These are phyloP conservation scores for Hyalella azteca DNA, from an alignment of 2,888 invertebrate species.

Conservation along the genomic window DNA sequence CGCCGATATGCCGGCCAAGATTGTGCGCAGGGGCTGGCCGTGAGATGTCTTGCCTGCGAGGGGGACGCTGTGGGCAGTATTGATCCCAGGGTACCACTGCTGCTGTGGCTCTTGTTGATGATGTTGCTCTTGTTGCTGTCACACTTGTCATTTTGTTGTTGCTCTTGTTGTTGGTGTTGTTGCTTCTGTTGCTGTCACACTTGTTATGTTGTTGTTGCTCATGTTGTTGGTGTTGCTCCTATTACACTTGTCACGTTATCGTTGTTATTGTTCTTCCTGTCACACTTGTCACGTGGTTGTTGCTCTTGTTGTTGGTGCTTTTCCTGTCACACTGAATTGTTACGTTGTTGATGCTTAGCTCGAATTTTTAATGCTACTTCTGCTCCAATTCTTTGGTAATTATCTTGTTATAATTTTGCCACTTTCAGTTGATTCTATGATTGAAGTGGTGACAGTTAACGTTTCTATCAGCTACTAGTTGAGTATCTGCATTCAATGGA, in stretches of 20 bases:
- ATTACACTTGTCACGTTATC: too few relatives aligned
- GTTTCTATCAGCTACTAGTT: too few relatives aligned
- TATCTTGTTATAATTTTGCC: too few relatives aligned
- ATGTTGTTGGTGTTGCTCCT: neutral
- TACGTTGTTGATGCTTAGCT: neutral
- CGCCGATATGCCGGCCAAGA: too few relatives aligned
- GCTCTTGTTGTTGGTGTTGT: neutral
- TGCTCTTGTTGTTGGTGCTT: neutral
- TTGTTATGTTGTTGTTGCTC: neutral
- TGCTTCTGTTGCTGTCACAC: neutral
- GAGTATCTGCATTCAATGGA: too few relatives aligned
- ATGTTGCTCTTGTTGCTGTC: neutral
- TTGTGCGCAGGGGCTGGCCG: neutral
- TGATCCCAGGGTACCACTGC: slow-evolving; percentile 19
- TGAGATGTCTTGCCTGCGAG: neutral
- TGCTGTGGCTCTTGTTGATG: slow-evolving; percentile 13
- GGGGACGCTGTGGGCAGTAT: slow-evolving; percentile 18
- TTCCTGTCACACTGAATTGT: neutral
- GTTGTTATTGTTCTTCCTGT: neutral
- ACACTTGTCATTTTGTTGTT: neutral
- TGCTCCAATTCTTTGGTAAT: too few relatives aligned
- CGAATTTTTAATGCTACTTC: too few relatives aligned
- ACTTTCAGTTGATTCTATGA: too few relatives aligned
- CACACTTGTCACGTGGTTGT: neutral
- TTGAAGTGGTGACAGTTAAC: too few relatives aligned